phyloP scores from a whole-genome alignment of 2,888 invertebrate species.

The Saturnia pavonia region DNA sequence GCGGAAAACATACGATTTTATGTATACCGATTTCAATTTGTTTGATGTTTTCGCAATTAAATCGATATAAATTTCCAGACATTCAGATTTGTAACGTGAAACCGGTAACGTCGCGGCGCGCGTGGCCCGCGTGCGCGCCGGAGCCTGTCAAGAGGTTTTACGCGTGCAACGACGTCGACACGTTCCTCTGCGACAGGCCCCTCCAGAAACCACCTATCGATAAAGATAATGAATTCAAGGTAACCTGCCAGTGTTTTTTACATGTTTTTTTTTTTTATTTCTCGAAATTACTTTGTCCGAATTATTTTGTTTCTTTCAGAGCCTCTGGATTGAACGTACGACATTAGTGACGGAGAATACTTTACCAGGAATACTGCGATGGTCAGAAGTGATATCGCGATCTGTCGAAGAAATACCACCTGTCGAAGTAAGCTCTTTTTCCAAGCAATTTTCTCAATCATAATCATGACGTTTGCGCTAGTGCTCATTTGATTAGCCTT shows the following conservation, averaged over 20 bases:
- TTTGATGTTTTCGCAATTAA: not conserved
- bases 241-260: conserved; percentile 35
- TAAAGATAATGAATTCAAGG: conserved; percentile 97
- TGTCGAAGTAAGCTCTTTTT: conserved; percentile 80
- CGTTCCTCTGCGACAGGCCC: conserved; percentile 95
- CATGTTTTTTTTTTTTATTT: not conserved
- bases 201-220: conserved; percentile 94
- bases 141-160: conserved; percentile 94
- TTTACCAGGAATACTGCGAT: conserved; percentile 94
- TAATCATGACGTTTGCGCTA: not conserved
- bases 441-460: not conserved
- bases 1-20: no score
- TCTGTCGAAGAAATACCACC: conserved; percentile 90
- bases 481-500: no score
- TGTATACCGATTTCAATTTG: no score
- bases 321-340: conserved; percentile 96
- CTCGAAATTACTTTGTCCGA: not conserved
- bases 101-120: conserved; percentile 88
- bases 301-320: conserved; percentile 70
- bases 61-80: conserved; percentile 68
- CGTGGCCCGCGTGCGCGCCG: conserved; percentile 86
- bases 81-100: conserved; percentile 98
- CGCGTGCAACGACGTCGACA: conserved; percentile 93
- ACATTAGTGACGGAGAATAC: conserved; percentile 90
- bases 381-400: conserved; percentile 93